Base-by-base conservation (phyloP, 2,113 vertebrate genomes). In the Tringa solitaria region DNA sequence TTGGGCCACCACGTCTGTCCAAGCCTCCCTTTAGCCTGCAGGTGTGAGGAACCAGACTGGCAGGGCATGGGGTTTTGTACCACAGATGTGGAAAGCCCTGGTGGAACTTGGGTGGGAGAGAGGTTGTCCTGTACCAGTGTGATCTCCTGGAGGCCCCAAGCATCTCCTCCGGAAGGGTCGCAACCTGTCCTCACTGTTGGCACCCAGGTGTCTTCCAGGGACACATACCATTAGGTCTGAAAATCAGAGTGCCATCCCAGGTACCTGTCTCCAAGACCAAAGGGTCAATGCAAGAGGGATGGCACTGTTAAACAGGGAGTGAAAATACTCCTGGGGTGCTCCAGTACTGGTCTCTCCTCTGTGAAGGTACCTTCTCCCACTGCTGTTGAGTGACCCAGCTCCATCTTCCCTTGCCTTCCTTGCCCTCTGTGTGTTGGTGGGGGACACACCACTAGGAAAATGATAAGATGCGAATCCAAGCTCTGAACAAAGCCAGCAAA, bases 381-480 rank as follows among this genome's bases (percentile, higher is more conserved):
- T 16, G 33, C 57, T 68, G 32, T 5, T 18, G 37, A 10, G 10
- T 77, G 56, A 83, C 41, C 13, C 48, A 65, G 35, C n/a, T 80
- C 59, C 30, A 4, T 70, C 60, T 50, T 37, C 19, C 37, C 13
- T 22, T 26, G 10, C n/a, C 51, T 68, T 21, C 23, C 43, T 24
- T 39, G 56, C 39, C 6, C 30, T 50, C 14, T 59, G 37, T 64
- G 17, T 46, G 30, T 4, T 32, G 64, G 16, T 50, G 84, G 56
- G 20, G 28, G 5, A 85, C 32, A 67, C 14, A 10, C 43, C 24
- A 18, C 43, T 94, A 99, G 99, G 98, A 98, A 84, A 98, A 98
- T 0, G 96, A 98, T 18, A 85, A 93, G 32, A 96, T 98, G 46
- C 69, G 63, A 60, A 91, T 60, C 26, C 92, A 97, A 3, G 98